These are phyloP conservation scores for Ammospiza caudacuta DNA, from an alignment of 2,113 vertebrate genomes.

Conservation along the genomic window DNA sequence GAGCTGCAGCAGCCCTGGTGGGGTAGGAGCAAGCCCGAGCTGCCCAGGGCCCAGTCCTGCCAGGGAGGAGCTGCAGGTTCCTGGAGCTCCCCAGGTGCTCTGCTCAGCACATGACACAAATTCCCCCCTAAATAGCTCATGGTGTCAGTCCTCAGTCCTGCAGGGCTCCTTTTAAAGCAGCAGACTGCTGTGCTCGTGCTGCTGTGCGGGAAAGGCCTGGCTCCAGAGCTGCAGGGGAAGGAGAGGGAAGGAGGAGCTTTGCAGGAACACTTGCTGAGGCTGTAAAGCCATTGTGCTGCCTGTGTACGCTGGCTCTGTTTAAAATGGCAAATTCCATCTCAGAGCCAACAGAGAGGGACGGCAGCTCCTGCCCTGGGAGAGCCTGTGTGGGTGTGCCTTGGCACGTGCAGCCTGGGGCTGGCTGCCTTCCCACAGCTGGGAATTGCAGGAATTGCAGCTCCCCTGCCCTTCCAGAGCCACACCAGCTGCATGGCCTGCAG, in stretches of 20 bases:
- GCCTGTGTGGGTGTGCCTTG: background rate
- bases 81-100: background rate
- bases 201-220: background rate
- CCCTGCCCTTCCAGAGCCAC: background rate
- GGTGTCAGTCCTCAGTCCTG: background rate
- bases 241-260: background rate
- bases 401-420: background rate
- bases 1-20: background rate
- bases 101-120: background rate
- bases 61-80: background rate
- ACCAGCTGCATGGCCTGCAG: rapidly evolving
- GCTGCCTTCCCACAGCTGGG: background rate
- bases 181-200: background rate
- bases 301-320: background rate
- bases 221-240: background rate
- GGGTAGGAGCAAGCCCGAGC: background rate
- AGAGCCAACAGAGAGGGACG: background rate
- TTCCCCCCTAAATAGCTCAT: background rate
- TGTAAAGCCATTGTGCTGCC: background rate
- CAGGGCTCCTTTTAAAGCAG: background rate
- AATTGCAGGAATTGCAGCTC: background rate
- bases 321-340: conserved; percentile 6
- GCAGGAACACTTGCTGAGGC: rapidly evolving
- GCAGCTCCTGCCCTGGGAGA: background rate
- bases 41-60: background rate